phyloP scores from a whole-genome alignment of 2,888 invertebrate genomes.

The Leptinotarsa rubiginosa region DNA sequence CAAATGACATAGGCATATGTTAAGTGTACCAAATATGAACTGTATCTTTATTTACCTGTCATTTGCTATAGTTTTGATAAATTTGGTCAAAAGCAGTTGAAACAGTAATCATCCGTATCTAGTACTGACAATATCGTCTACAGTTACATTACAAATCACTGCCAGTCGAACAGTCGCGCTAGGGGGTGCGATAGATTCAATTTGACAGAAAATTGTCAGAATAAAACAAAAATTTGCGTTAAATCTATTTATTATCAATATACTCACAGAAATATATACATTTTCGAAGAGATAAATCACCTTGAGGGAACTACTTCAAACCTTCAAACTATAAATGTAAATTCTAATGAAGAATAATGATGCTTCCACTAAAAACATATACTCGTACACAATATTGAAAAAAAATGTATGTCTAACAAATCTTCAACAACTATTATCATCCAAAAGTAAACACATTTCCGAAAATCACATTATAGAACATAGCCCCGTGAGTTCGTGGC shows the following conservation, averaged over 20 bases:
- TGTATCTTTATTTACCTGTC: no score
- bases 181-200: no score
- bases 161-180: no score
- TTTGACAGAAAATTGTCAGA: not conserved
- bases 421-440: not conserved
- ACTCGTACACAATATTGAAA: no score
- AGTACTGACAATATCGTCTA: no score
- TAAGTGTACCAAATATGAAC: no score
- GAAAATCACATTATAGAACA: constrained; percentile 84
- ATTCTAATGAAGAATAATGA: not conserved
- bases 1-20: no score
- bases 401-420: no score
- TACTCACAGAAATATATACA: not conserved
- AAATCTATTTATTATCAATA: not conserved
- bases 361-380: constrained; percentile 29
- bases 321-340: not conserved
- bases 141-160: no score
- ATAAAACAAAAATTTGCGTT: not conserved
- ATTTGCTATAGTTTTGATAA: no score
- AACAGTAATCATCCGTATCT: no score
- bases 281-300: not conserved
- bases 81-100: no score
- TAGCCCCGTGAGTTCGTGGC: constrained; percentile 85
- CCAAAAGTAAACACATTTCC: constrained; percentile 29
- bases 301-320: not conserved